Conservation (phyloP, 2,888 invertebrate species). For the Lagria hirta region DNA sequence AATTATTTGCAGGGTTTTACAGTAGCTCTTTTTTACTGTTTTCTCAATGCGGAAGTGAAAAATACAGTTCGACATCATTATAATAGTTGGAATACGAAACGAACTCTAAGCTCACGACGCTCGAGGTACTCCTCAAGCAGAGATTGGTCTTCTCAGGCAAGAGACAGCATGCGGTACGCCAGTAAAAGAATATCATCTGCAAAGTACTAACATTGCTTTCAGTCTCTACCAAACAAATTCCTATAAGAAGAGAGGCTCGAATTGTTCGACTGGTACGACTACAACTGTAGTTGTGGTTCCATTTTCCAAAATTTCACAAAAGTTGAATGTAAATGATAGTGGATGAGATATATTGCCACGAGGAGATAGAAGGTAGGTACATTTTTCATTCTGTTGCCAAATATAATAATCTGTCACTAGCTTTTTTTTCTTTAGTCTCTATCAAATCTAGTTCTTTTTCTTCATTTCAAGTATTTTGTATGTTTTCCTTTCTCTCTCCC, state of each 20-base stretch:
- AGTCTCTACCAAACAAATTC: constrained; percentile 42
- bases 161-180: constrained; percentile 74
- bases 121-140: constrained; percentile 67
- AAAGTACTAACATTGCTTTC: constrained; percentile 24
- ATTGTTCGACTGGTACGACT: constrained; percentile 73
- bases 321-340: constrained; percentile 28
- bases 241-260: constrained; percentile 70
- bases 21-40: constrained; percentile 86
- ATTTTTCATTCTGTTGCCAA: constrained; percentile 1
- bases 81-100: constrained; percentile 71
- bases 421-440: neutral
- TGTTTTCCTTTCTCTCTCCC: no score
- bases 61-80: constrained; percentile 79
- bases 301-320: constrained; percentile 24
- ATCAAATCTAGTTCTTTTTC: neutral
- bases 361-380: constrained; percentile 39
- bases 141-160: constrained; percentile 74
- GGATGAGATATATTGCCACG: constrained; percentile 41
- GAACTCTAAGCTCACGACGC: constrained; percentile 61
- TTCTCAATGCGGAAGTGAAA: constrained; percentile 87
- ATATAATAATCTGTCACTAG: neutral
- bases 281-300: constrained; percentile 62
- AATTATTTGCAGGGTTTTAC: constrained; percentile 75
- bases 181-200: constrained; percentile 11
- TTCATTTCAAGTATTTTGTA: neutral